These are phyloP conservation scores for Podocnemis expansa DNA, from an alignment of 2,113 vertebrate species.

Conservation along the genomic window DNA sequence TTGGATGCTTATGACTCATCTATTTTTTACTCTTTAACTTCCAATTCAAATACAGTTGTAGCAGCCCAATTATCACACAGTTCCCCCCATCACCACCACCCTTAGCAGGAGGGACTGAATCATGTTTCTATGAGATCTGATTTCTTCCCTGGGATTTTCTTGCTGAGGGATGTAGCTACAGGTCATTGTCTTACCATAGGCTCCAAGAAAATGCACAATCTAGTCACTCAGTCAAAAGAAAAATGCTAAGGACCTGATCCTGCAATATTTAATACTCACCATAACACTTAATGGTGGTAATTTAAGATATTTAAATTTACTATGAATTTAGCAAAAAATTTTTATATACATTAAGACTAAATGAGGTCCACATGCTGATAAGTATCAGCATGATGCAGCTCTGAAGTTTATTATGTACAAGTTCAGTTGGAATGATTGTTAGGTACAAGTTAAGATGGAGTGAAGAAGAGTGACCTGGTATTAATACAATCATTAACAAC, in stretches of 20 bases:
- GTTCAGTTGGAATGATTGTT: neutral
- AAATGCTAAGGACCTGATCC: neutral
- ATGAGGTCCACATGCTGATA: neutral
- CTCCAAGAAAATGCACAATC: neutral
- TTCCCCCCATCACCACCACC: too few species aligned
- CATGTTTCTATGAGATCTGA: neutral
- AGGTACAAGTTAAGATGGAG: neutral
- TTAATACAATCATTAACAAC: rapidly evolving
- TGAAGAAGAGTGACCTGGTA: neutral
- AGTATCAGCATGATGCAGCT: neutral
- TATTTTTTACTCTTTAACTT: neutral
- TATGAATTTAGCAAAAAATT: neutral
- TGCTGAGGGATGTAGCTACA: neutral
- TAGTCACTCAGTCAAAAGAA: neutral
- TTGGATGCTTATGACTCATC: neutral
- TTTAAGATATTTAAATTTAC: neutral
- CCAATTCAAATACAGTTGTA: neutral
- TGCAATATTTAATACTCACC: neutral
- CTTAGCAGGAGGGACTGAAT: neutral
- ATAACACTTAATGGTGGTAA: neutral
- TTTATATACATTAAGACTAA: neutral
- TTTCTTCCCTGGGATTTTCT: neutral
- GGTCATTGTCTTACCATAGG: neutral
- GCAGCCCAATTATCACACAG: neutral
- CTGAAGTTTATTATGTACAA: neutral